Conservation (phyloP, 2,797 vertebrate species). For the Danio choprae region DNA sequence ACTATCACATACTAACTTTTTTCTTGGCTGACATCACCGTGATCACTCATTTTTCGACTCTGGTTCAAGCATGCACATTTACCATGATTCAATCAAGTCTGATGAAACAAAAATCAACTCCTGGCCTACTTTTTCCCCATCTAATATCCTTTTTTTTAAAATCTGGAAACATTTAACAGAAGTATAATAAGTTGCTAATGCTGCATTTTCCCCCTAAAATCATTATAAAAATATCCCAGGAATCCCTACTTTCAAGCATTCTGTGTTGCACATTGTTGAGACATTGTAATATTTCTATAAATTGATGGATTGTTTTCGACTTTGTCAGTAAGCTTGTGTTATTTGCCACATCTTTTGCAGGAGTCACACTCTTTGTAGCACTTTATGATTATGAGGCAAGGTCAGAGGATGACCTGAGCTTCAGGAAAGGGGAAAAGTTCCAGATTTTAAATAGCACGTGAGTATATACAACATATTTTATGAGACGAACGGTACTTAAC, state of each 20-base stretch:
- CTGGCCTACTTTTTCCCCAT: neutral
- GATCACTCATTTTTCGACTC: neutral
- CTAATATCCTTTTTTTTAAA: neutral
- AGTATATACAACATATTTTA: constrained; percentile 71
- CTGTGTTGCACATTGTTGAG: neutral
- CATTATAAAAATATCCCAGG: neutral
- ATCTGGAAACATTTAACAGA: neutral
- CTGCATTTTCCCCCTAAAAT: neutral
- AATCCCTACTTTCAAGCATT: neutral
- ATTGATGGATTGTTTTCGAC: neutral
- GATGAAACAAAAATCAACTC: neutral
- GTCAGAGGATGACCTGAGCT: constrained; percentile 99
- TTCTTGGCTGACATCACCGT: neutral
- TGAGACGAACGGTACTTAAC: too few species aligned
- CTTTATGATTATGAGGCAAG: constrained; percentile 98
- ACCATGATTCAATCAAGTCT: neutral
- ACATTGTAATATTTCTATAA: neutral
- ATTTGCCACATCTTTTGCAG: constrained; percentile 68
- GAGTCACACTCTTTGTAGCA: constrained; percentile 98
- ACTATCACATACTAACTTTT: neutral
- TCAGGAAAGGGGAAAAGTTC: constrained; percentile 99
- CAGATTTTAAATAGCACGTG: constrained; percentile 99
- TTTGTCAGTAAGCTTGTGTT: constrained; percentile 20
- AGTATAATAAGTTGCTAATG: neutral
- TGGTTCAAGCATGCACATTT: neutral